Evolutionary conservation across 92 coral and sea anemone genomes (phyloP).

Genomic region (Diadumene lineata): DNA sequence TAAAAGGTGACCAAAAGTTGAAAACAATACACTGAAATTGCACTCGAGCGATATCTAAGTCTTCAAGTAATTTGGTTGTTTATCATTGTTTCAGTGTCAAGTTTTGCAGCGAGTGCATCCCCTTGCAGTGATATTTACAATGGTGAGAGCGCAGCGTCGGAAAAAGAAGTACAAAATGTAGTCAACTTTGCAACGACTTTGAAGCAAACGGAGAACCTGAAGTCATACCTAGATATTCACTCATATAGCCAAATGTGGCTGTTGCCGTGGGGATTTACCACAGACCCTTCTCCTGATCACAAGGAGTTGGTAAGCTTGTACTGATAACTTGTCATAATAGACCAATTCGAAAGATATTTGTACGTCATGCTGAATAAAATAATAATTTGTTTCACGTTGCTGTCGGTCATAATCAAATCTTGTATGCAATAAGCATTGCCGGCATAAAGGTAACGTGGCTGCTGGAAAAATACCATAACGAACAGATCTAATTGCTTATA

Average conservation of each 20-base stretch:
- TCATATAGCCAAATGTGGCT: slow-evolving; percentile 80
- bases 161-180: slow-evolving; percentile 62
- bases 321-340: background rate
- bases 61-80: no score
- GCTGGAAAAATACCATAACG: no score
- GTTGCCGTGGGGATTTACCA: slow-evolving; percentile 82
- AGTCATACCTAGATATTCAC: slow-evolving; percentile 63
- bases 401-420: no score
- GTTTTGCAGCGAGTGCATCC: slow-evolving; percentile 38
- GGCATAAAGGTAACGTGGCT: no score
- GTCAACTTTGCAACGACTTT: slow-evolving; percentile 54
- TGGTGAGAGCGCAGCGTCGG: slow-evolving; percentile 68
- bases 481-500: no score
- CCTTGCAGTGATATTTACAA: slow-evolving; percentile 74
- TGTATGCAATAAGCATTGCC: no score
- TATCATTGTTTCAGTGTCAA: slow-evolving; percentile 13
- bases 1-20: no score
- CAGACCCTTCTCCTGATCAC: slow-evolving; percentile 30
- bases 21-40: no score
- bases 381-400: no score
- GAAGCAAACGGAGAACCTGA: slow-evolving; percentile 13
- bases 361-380: no score
- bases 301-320: slow-evolving; percentile 51
- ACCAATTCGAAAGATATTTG: no score
- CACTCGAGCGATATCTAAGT: no score